These are phyloP conservation scores for Syrrhaptes paradoxus DNA, from an alignment of 2,113 vertebrate species.

Conservation along the genomic window DNA sequence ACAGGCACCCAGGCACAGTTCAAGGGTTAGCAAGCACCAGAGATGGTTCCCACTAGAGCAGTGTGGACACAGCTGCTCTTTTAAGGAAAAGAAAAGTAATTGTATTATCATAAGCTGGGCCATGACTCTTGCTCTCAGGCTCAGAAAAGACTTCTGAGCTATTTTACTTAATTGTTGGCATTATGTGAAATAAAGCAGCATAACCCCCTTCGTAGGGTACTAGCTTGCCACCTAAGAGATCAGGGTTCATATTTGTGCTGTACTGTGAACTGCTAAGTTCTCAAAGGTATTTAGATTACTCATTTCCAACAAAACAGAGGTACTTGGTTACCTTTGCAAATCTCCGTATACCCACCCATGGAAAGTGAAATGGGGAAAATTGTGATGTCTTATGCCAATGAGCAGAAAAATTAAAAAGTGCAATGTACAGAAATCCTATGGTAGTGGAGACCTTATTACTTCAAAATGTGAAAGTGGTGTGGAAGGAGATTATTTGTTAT, in stretches of 20 bases:
- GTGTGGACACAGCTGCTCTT: neutral
- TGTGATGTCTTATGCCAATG: neutral
- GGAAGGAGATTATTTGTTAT: neutral
- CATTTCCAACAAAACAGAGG: neutral
- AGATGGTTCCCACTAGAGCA: neutral
- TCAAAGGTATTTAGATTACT: neutral
- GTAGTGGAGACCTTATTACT: neutral
- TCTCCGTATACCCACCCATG: neutral
- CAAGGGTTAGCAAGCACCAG: neutral
- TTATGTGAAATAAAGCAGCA: neutral
- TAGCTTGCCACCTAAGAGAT: neutral
- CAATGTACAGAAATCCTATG: neutral
- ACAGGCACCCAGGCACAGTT: neutral
- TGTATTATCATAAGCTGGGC: neutral
- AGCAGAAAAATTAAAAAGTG: neutral
- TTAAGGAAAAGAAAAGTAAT: neutral
- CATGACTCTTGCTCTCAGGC: neutral
- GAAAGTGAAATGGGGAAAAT: neutral
- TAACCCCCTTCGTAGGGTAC: neutral
- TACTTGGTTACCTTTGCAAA: neutral
- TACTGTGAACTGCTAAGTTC: neutral
- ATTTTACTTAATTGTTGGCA: neutral
- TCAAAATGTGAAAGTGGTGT: neutral
- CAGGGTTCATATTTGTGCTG: accelerated
- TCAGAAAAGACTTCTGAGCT: neutral